Evolutionary conservation across 2,113 vertebrate species (phyloP), one percentile per base, ranked within the genome.

Genomic region (Thinocorus orbignyianus): DNA sequence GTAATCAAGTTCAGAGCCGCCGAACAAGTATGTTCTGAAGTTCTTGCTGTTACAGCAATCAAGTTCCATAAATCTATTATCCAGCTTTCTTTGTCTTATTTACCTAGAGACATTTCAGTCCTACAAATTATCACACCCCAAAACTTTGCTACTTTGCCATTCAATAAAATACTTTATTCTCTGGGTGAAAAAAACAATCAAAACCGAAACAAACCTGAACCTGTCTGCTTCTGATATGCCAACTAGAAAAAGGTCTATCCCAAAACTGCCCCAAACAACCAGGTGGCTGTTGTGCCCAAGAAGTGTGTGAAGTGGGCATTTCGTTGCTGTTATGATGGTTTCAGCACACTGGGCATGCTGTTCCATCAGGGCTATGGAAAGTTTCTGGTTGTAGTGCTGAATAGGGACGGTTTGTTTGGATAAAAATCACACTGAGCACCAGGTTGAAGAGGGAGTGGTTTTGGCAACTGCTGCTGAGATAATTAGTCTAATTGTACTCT

Each of bases 301-400:
- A 41, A 17, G 30, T 3, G 0, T 22, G 33, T 7, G 65, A 71
- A 48, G 61, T 11, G 33, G 5, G 17, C 66, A 41, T 39, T 20
- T 66, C 10, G 4, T 35, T 46, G 54, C 22, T 2, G 1, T 26
- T 0, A 1, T 6, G 35, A 46, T 41, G 37, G 16, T 48, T 55
- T 72, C 65, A 48, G 76, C 13, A 48, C 60, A 44, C 22, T 52
- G 66, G 49, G 69, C 1, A 2, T 49, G 66, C 49, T 88, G 55
- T 48, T 80, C 61, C 30, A 23, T 28, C 0, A 5, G 19, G 55
- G 25, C 37, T 80, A 30, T 64, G 58, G 49, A 57, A 91, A 58
- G 42, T 31, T 54, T 52, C 51, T 37, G 39, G 14, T 12, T 33
- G 28, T 28, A 52, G 30, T 11, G 17, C 24, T 69, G 44, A 52